A percentile compares a stretch with the other conserved stretches of the same genome.
phyloP scores from a whole-genome alignment of 2,113 vertebrate species.

The Macaca mulatta region DNA sequence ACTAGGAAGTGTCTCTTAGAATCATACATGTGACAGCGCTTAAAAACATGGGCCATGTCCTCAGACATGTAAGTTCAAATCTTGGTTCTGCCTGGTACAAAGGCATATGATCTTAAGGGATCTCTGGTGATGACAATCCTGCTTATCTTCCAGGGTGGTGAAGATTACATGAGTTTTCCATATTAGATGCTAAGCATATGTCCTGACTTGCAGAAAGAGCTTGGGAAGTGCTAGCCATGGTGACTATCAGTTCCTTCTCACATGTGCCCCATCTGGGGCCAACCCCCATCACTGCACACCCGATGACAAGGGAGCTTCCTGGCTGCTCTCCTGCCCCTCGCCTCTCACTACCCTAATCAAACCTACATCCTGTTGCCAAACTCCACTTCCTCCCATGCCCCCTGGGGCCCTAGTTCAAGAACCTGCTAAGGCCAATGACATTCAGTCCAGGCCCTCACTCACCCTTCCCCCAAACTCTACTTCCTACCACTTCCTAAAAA shows the following conservation, averaged over 20 bases:
- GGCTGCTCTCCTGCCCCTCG: neutral
- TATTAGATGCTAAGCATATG: neutral
- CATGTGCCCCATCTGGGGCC: accelerated
- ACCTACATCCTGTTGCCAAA: constrained; percentile 42
- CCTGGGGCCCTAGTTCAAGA: neutral
- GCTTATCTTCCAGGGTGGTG: too few relatives aligned
- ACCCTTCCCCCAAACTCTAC: neutral
- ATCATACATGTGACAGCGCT: neutral
- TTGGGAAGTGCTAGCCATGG: neutral
- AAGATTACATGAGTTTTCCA: neutral
- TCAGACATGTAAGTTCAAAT: neutral
- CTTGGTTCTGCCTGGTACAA: neutral
- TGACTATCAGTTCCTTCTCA: neutral
- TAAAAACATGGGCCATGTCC: neutral
- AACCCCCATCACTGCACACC: neutral
- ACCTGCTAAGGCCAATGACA: neutral
- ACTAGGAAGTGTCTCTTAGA: neutral
- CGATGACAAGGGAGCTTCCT: neutral
- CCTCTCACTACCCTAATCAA: neutral
- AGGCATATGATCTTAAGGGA: neutral
- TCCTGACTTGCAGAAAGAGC: neutral
- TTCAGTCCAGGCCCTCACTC: neutral
- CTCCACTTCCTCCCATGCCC: constrained; percentile 27
- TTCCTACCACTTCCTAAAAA: constrained; percentile 34
- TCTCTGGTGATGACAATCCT: neutral